Evolutionary conservation across 2,797 vertebrate species (phyloP), one percentile per base, ranked within the genome.

Genomic region (Loris lydekkerianus): DNA sequence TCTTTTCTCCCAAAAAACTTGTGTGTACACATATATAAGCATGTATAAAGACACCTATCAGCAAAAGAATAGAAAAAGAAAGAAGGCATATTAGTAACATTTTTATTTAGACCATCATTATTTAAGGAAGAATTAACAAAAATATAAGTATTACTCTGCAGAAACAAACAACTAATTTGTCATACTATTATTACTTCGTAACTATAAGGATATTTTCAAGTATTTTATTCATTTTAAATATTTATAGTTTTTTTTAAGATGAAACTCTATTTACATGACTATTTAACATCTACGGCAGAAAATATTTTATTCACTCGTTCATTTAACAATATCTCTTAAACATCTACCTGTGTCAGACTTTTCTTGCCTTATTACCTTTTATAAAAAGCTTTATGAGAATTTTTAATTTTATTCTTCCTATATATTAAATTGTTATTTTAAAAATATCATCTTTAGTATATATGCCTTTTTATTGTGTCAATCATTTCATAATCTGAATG

Each of bases 251-350:
- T 73, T 34, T 11, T 13, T 40, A 63, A 40, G 56, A 63, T 31
- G 37, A n/a, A 58, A 3, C 15, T 86, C 0, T 82, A 18, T 25
- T 2, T 90, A 1, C 46, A 77, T 20, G 86, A 1, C 31, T 76
- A 10, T 63, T 89, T 86, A 25, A 89, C 10, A 69, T 43, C 10
- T 86, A 17, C 53, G 31, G 9, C 75, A 86, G 14, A 83, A 6
- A 25, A 2, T 14, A 37, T 46, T 90, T 72, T 82, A 5, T 89
- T 86, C 29, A 69, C 29, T 72, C 10, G 60, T 67, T 89, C 21
- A 77, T 37, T 93, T 91, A 85, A 56, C 20, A 80, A 61, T 75
- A 88, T 49, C 81, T 94, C 27, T 91, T 85, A 61, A 86, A 1
- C 1, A 58, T 75, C 5, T 80, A n/a, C 34, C 21, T n/a, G 3